Evolutionary conservation across 2,888 invertebrate species (phyloP), one percentile per base, ranked within the genome.

Genomic region (Drosophila fungiperda): DNA sequence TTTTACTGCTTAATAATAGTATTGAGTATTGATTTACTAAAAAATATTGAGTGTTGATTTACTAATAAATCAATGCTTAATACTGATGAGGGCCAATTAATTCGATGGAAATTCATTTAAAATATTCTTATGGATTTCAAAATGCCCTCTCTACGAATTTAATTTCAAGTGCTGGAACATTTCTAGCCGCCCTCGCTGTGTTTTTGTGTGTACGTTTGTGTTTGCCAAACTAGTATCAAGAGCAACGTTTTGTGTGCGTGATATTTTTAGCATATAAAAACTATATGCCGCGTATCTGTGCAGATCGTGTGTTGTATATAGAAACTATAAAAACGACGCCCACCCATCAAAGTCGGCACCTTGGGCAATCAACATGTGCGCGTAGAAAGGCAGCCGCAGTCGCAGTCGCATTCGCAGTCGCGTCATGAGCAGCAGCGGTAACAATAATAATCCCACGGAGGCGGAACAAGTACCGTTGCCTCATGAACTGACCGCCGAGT

Each of bases 401-500:
- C 36, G 17, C 36, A 17, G 17, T 54, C 54, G 17, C 26, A 38
- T 11, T 38, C n/a, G 17, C 36, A 11, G 36, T 54, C 54, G 65
- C 66, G 59, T 60, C 66, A 74, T 76, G 76, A 80, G 62, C 52
- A 68, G 17, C 67, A 60, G 12, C 15, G 55, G 29, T 38, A 50
- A 36, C 29, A 45, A 36, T 54, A 54, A 36, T 11, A 20, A 33
- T 11, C 40, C 23, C 11, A 50, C 42, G 17, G 69, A 36, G 50
- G 68, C n/a, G 7, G 5, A 48, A 57, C 32, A 49, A n/a, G 35
- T 62, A 0, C 83, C 91, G 8, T 82, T 84, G 78, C 92, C 92
- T 0, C 92, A 92, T 55, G 93, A 93, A 78, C 73, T 93, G 45
- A 94, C 94, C 32, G 95, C 95, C 76, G 95, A 95, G 89, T 96